Evolutionary conservation across 2,888 invertebrate genomes (phyloP).

Genomic region (Clitarchus hookeri): DNA sequence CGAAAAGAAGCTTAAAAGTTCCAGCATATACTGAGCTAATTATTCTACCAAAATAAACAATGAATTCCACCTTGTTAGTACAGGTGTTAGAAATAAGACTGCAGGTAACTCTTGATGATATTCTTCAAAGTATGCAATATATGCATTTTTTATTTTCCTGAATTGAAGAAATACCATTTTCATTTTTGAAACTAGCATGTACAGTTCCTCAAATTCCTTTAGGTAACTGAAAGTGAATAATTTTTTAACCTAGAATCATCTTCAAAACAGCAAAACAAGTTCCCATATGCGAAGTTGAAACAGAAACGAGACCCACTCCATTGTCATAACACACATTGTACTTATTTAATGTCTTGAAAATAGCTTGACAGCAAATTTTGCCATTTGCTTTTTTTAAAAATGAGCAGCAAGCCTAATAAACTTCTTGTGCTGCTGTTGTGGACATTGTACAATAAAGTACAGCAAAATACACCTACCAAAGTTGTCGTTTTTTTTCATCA

Average conservation of each 20-base stretch:
- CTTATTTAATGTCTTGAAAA: neutral
- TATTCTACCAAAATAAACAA: neutral
- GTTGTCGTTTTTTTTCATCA: constrained; percentile 28
- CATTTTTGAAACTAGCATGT: neutral
- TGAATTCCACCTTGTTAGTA: constrained; percentile 14
- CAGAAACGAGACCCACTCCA: constrained; percentile 20
- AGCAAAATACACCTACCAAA: constrained; percentile 27
- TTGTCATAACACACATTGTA: neutral
- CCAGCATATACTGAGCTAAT: neutral
- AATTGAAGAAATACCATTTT: neutral
- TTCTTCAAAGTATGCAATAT: no score
- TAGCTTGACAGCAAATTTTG: neutral
- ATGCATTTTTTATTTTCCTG: neutral
- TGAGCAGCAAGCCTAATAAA: neutral
- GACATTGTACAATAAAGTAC: constrained; percentile 3
- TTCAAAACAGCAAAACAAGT: constrained; percentile 12
- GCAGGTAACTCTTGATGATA: neutral
- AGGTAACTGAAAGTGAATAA: no score
- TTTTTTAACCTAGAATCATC: no score
- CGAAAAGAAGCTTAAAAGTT: neutral
- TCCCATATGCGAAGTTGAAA: neutral
- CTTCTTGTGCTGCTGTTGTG: no score
- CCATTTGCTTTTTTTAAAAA: constrained; percentile 19
- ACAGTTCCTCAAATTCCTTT: no score
- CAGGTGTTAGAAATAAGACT: neutral